Evolutionary conservation across 2,113 vertebrate genomes (phyloP).

Genomic region (Monarcha castaneiventris): DNA sequence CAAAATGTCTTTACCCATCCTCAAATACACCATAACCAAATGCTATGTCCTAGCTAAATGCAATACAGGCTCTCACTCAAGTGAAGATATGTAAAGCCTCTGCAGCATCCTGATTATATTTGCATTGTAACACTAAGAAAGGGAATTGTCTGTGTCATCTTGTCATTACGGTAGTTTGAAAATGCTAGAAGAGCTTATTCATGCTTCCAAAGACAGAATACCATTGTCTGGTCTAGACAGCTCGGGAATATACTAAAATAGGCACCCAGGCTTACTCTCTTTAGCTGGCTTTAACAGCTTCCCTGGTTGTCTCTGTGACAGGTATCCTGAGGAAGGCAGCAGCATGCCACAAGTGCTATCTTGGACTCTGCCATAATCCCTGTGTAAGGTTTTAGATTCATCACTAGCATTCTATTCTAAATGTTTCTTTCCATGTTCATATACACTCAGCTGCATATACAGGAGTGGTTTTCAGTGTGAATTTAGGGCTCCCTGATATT

Average conservation of each 20-base stretch:
- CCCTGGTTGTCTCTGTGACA: neutral
- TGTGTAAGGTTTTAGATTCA: neutral
- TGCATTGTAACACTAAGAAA: neutral
- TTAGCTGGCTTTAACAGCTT: neutral
- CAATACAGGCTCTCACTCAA: no score
- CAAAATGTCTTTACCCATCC: neutral
- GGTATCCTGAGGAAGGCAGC: neutral
- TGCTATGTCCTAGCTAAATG: neutral
- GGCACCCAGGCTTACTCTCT: neutral
- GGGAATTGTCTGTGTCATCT: neutral
- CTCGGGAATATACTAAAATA: neutral
- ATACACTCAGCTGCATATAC: neutral
- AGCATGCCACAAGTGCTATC: neutral
- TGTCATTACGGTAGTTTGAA: neutral
- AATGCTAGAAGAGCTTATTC: neutral
- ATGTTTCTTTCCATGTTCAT: neutral
- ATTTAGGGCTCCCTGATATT: neutral
- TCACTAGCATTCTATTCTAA: neutral
- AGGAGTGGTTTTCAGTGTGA: neutral
- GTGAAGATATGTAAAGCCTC: neutral
- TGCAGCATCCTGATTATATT: neutral
- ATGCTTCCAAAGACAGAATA: neutral
- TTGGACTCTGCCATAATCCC: neutral
- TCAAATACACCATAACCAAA: rapidly evolving
- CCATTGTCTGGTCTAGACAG: neutral